These are phyloP conservation scores for Arvicanthis niloticus DNA, from an alignment of 2,113 vertebrate species.

Conservation along the genomic window DNA sequence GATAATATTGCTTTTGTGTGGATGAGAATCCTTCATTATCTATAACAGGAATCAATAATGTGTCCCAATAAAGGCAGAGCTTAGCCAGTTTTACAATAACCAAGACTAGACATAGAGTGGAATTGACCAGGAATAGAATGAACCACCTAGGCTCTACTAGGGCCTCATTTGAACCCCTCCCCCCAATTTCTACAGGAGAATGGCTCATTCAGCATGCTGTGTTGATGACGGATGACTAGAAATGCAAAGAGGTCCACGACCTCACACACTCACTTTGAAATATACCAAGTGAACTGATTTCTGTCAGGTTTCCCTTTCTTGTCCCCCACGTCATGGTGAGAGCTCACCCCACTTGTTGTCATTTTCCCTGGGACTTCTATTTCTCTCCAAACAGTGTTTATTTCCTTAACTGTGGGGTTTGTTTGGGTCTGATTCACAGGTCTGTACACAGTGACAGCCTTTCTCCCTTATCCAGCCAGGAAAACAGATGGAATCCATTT, in stretches of 20 bases:
- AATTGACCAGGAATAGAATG: not conserved
- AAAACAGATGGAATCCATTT: conserved; percentile 69
- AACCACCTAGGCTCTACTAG: not conserved
- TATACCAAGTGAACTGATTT: not conserved
- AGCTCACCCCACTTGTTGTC: conserved; percentile 44
- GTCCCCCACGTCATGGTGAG: conserved; percentile 47
- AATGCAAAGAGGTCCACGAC: not conserved
- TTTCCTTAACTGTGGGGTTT: conserved; percentile 56
- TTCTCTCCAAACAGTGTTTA: conserved; percentile 32
- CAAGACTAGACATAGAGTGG: not conserved
- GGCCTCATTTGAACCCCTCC: not conserved
- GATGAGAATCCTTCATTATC: not conserved
- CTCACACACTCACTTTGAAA: not conserved
- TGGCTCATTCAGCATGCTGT: not conserved
- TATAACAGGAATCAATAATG: not conserved
- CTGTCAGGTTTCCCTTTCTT: not conserved
- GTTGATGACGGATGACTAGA: not conserved
- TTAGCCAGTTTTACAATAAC: not conserved
- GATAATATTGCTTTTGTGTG: not conserved
- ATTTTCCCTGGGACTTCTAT: conserved; percentile 48
- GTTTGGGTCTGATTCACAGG: conserved; percentile 62
- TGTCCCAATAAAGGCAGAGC: not conserved
- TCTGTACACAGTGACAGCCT: conserved; percentile 35
- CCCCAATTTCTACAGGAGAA: not conserved
- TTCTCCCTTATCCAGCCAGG: not conserved